A percentile compares a stretch with the other conserved stretches of the same genome.
These are phyloP conservation scores for Oligia latruncula DNA, from an alignment of 2,888 invertebrate genomes.

Conservation along the genomic window DNA sequence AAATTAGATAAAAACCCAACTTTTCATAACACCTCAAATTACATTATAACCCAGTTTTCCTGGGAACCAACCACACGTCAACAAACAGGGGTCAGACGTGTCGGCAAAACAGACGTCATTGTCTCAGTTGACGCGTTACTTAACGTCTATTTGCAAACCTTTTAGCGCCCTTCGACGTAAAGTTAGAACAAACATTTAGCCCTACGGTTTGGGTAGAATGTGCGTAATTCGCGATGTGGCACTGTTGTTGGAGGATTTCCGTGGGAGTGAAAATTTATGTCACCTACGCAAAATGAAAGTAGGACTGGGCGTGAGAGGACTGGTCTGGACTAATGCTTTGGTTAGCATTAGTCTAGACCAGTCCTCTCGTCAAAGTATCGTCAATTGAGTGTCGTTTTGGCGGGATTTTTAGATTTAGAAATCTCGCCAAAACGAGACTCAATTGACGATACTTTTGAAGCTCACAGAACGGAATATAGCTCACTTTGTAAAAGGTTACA, in stretches of 20 bases:
- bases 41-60: conserved; percentile 54
- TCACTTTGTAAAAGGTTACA: not conserved
- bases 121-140: conserved; percentile 87
- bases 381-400: no score
- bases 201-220: conserved; percentile 66
- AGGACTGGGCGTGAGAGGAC: not conserved
- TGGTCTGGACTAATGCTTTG: not conserved
- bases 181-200: conserved; percentile 80
- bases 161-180: conserved; percentile 86
- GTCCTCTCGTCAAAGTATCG: no score
- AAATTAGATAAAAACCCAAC: conserved; percentile 11
- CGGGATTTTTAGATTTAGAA: not conserved
- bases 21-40: conserved; percentile 19
- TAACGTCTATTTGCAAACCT: conserved; percentile 87
- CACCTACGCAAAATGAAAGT: not conserved
- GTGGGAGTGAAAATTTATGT: conserved; percentile 1
- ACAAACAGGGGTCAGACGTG: conserved; percentile 75
- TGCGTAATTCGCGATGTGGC: conserved; percentile 51
- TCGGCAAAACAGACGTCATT: conserved; percentile 83
- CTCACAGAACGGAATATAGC: not conserved
- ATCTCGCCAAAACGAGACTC: not conserved
- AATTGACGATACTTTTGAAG: not conserved
- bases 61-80: conserved; percentile 59
- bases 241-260: conserved; percentile 2
- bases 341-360: no score